phyloP scores from a whole-genome alignment of 2,888 invertebrate genomes.

The Plagiodera versicolora region DNA sequence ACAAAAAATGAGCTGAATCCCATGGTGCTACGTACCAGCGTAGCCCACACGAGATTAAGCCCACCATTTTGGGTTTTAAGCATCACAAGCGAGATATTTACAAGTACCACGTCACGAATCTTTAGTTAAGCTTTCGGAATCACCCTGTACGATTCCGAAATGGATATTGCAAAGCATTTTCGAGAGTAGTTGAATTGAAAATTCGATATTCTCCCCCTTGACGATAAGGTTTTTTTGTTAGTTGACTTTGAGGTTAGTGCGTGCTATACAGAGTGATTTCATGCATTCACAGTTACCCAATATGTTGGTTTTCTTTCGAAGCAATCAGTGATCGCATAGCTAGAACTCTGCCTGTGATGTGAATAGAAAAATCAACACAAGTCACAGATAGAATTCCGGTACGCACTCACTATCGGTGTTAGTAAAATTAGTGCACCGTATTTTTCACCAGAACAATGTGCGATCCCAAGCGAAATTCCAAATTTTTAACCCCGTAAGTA shows the following conservation, averaged over 20 bases:
- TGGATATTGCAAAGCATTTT: too few relatives aligned
- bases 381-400: constrained; percentile 81
- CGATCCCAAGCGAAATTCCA: background rate
- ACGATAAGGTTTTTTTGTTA: too few relatives aligned
- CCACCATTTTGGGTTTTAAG: constrained; percentile 57
- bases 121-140: too few relatives aligned
- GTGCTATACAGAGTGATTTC: background rate
- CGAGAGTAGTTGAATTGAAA: too few relatives aligned
- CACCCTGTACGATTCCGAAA: too few relatives aligned
- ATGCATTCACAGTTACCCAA: background rate
- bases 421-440: constrained; percentile 10
- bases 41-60: constrained; percentile 74
- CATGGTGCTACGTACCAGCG: constrained; percentile 82
- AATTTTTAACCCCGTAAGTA: too few relatives aligned
- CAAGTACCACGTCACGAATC: too few relatives aligned
- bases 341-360: constrained; percentile 98
- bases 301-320: constrained; percentile 21
- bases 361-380: constrained; percentile 63
- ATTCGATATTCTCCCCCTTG: too few relatives aligned
- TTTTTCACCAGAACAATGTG: background rate
- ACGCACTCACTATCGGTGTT: constrained; percentile 41
- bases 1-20: constrained; percentile 76
- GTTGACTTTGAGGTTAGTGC: background rate
- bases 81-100: constrained; percentile 20
- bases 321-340: constrained; percentile 64